A percentile compares a stretch with the other conserved stretches of the same genome.
Evolutionary conservation across 1,140 invertebrate genomes (phyloP).

Genomic region (Neoseiulus cucumeris): DNA sequence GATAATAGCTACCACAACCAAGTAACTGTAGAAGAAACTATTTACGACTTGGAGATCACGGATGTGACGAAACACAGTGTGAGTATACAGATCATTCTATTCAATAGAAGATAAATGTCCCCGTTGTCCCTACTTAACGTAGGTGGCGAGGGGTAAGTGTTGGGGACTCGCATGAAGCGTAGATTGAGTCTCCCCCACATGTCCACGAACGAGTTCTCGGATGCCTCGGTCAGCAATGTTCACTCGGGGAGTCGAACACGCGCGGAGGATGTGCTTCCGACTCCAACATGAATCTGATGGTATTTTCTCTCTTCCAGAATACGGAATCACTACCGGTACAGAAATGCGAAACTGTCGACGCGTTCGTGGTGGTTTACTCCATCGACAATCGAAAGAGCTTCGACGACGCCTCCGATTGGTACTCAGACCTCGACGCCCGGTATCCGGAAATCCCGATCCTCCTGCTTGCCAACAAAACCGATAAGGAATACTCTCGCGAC

Average conservation of each 20-base stretch:
- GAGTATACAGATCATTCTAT: too few relatives aligned
- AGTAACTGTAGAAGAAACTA: slow-evolving; percentile 1
- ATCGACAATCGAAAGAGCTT: background rate
- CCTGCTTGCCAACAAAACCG: background rate
- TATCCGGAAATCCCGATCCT: background rate
- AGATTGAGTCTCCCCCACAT: too few relatives aligned
- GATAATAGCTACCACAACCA: slow-evolving; percentile 10
- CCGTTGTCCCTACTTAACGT: too few relatives aligned
- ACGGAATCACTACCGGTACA: slow-evolving; percentile 1
- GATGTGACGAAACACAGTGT: background rate
- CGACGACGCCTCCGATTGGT: background rate
- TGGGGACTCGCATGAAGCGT: too few relatives aligned
- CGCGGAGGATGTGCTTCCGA: too few relatives aligned
- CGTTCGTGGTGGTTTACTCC: slow-evolving; percentile 1
- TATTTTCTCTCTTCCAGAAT: background rate
- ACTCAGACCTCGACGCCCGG: background rate
- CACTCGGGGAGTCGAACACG: too few relatives aligned
- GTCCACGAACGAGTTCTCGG: too few relatives aligned
- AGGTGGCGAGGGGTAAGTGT: too few relatives aligned
- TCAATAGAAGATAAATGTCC: too few relatives aligned
- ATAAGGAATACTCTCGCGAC: background rate
- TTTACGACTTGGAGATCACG: background rate
- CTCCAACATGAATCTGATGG: too few relatives aligned
- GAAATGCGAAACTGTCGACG: slow-evolving; percentile 5
- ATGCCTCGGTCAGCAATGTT: too few relatives aligned